Percentiles rank a stretch among this genome's conserved stretches.
phyloP scores from a whole-genome alignment of 2,888 invertebrate species.

The Lucinisca nassula region DNA sequence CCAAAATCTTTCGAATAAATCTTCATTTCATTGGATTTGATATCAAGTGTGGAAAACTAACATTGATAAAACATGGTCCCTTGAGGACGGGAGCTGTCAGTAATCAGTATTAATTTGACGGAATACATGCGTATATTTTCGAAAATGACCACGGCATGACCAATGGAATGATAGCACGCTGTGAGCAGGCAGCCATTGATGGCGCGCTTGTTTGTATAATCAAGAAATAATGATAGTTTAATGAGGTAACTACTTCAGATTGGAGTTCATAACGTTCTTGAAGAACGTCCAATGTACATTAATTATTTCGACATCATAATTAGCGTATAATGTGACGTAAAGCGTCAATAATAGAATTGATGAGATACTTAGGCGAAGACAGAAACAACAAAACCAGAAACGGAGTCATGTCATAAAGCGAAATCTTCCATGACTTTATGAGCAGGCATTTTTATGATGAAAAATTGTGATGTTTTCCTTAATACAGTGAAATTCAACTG shows the following conservation, averaged over 20 bases:
- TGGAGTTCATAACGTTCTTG: constrained; percentile 35
- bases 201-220: constrained; percentile 37
- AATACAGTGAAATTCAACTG: no score
- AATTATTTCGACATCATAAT: constrained; percentile 69
- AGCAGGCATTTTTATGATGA: no score
- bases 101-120: constrained; percentile 26
- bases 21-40: constrained; percentile 15
- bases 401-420: no score
- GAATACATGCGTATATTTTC: constrained; percentile 22
- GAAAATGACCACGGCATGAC: constrained; percentile 50
- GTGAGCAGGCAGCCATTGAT: constrained; percentile 31
- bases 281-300: constrained; percentile 24
- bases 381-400: neutral
- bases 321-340: constrained; percentile 44
- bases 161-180: constrained; percentile 37
- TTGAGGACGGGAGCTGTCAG: constrained; percentile 41
- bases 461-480: no score
- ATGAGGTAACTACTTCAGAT: constrained; percentile 37
- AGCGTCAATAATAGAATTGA: constrained; percentile 1
- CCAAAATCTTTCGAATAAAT: constrained; percentile 4
- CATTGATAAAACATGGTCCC: constrained; percentile 49
- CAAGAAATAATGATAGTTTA: constrained; percentile 41
- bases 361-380: constrained; percentile 10
- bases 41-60: constrained; percentile 18
- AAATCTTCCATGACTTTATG: no score